Conservation (phyloP, 1,140 invertebrate species). For the Drosophila parabipectinata region DNA sequence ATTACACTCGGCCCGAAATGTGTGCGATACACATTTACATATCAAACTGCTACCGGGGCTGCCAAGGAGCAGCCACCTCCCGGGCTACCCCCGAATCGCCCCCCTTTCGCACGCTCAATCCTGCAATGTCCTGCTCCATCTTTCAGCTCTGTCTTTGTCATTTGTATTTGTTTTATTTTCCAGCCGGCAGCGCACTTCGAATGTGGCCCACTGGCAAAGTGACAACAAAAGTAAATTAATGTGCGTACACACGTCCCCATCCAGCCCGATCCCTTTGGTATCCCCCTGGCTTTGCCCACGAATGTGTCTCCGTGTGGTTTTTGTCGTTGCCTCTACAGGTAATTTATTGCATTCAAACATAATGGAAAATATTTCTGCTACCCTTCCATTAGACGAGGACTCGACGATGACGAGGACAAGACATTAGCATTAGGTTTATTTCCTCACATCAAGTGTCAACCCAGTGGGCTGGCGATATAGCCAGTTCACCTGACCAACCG, state of each 20-base stretch:
- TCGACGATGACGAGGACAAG: slow-evolving; percentile 50
- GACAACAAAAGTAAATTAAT: slow-evolving; percentile 83
- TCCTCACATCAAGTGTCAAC: slow-evolving; percentile 72
- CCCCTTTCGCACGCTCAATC: not conserved
- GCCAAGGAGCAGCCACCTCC: slow-evolving; percentile 26
- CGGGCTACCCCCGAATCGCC: not conserved
- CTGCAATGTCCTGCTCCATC: slow-evolving; percentile 16
- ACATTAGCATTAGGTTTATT: slow-evolving; percentile 80
- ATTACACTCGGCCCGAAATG: slow-evolving; percentile 77
- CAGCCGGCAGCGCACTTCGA: slow-evolving; percentile 74
- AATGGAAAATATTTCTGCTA: slow-evolving; percentile 80
- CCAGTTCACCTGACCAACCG: slow-evolving; percentile 61
- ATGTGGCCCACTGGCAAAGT: slow-evolving; percentile 81
- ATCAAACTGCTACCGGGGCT: slow-evolving; percentile 56
- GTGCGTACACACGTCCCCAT: slow-evolving; percentile 68
- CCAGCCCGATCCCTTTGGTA: slow-evolving; percentile 7
- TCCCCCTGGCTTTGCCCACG: slow-evolving; percentile 2
- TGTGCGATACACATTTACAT: slow-evolving; percentile 81
- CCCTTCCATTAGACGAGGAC: slow-evolving; percentile 57
- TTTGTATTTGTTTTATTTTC: slow-evolving; percentile 80
- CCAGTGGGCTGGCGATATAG: slow-evolving; percentile 20
- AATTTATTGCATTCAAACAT: slow-evolving; percentile 83
- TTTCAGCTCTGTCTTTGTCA: slow-evolving; percentile 59
- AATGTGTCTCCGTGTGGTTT: slow-evolving; percentile 56
- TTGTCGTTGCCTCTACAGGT: slow-evolving; percentile 77